These are phyloP conservation scores for Bagarius yarrelli DNA, from an alignment of 2,113 vertebrate species.

Conservation along the genomic window DNA sequence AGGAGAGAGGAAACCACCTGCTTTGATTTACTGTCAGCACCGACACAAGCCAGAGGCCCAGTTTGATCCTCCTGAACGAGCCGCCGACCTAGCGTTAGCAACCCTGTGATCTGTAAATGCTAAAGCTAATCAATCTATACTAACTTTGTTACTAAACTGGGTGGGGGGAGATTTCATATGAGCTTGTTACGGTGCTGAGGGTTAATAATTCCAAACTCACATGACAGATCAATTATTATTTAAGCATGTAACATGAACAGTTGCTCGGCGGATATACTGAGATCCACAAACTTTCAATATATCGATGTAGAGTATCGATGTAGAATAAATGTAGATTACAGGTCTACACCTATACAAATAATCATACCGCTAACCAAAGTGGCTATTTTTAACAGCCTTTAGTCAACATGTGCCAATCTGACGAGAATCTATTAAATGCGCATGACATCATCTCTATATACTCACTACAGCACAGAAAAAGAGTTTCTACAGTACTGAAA, in stretches of 20 bases:
- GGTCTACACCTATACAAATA: neutral
- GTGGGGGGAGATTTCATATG: neutral
- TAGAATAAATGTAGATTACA: neutral
- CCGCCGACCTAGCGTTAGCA: slow-evolving; percentile 28
- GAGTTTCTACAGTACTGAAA: neutral
- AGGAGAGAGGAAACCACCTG: slow-evolving; percentile 68
- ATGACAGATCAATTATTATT: neutral
- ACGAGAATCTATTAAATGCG: neutral
- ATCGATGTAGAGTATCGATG: neutral
- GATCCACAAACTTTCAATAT: neutral
- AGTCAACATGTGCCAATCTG: neutral
- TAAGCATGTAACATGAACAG: neutral
- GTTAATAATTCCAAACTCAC: neutral
- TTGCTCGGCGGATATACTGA: neutral
- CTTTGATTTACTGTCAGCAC: slow-evolving; percentile 67
- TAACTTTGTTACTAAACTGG: neutral
- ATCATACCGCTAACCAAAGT: neutral
- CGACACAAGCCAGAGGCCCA: slow-evolving; percentile 19
- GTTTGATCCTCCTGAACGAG: slow-evolving; percentile 31
- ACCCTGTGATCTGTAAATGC: neutral
- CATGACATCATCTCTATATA: neutral
- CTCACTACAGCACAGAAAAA: slow-evolving; percentile 49
- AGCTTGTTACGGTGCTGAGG: neutral
- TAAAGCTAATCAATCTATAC: neutral
- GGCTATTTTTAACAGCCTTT: neutral